Base-by-base conservation (phyloP, 2,888 invertebrate species). In the Xylota sylvarum region DNA sequence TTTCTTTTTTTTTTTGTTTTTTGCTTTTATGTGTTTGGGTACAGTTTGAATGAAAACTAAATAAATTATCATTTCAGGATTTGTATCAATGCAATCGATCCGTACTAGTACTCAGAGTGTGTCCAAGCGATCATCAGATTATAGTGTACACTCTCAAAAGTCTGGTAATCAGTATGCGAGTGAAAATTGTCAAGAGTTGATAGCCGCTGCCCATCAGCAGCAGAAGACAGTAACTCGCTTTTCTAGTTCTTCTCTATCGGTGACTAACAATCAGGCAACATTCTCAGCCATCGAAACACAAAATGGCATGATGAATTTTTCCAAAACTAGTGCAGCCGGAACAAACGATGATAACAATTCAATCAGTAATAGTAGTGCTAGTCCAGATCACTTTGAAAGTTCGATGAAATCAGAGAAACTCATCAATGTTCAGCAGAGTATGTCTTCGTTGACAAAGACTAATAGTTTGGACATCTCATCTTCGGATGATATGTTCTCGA, bases 21-120 rank as follows among this genome's bases (percentile, higher is more conserved):
- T 80, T 43, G 10, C 40, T 27, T 40, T 62, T 35, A 9, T 35
- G 35, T 35, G 2, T 37, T 12, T 6, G 5, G 19, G 23, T 65
- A 55, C 17, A 58, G 50, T 37, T 37, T 48, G 27, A 9, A 17
- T 55, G 14, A 9, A n/a, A 32, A 37, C 12, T 50, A 48, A 1
- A 72, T 58, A 12, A 17, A 12, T n/a, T 10, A 23, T 50, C n/a
- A 2, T 85, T 72, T 73, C 93, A 88, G 95, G 95, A 88, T 95
- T 95, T 90, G 94, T 94, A 70, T 95, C 95, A 19, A 93, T 94
- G 93, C 94, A 94, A 88, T 95, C 94, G 50, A 94, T 94, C 88
- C 93, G 95, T 72, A 95, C 94, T 58, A 95, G 95, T 56, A 93
- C 94, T n/a, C 94, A 94, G 90, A 94, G 94, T 90, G 94, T 95